phyloP scores from a whole-genome alignment of 2,113 vertebrate species.

The Callopanchax toddi region DNA sequence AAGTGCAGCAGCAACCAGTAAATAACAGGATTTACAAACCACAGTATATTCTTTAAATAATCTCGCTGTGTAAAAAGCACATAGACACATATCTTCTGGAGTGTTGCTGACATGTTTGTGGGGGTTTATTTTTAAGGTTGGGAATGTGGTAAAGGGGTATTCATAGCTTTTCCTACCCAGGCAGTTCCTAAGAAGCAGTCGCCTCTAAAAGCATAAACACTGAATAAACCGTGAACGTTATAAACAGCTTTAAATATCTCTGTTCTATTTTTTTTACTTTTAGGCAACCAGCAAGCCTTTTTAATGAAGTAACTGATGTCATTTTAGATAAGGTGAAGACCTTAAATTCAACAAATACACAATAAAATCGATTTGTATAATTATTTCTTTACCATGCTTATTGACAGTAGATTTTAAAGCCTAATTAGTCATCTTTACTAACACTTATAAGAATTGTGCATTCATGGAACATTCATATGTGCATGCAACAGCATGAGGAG shows the following conservation, averaged over 20 bases:
- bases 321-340: background rate
- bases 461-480: no score
- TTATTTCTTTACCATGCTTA: no score
- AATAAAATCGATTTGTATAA: no score
- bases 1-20: constrained; percentile 10
- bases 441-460: no score
- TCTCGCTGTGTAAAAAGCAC: constrained; percentile 20
- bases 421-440: no score
- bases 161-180: constrained; percentile 65
- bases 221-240: constrained; percentile 59
- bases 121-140: constrained; percentile 53
- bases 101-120: constrained; percentile 23
- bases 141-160: constrained; percentile 64
- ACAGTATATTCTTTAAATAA: constrained; percentile 15
- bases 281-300: constrained; percentile 43
- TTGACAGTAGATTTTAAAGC: no score
- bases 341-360: no score
- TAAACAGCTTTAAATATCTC: constrained; percentile 65
- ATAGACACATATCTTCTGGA: constrained; percentile 14
- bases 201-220: constrained; percentile 51
- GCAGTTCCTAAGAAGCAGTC: no score
- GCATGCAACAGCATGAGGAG: no score
- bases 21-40: constrained; percentile 2
- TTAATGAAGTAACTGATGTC: constrained; percentile 54
- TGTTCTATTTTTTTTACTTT: constrained; percentile 43